phyloP scores from a whole-genome alignment of 2,797 vertebrate species.

The Enteromius fasciolatus region DNA sequence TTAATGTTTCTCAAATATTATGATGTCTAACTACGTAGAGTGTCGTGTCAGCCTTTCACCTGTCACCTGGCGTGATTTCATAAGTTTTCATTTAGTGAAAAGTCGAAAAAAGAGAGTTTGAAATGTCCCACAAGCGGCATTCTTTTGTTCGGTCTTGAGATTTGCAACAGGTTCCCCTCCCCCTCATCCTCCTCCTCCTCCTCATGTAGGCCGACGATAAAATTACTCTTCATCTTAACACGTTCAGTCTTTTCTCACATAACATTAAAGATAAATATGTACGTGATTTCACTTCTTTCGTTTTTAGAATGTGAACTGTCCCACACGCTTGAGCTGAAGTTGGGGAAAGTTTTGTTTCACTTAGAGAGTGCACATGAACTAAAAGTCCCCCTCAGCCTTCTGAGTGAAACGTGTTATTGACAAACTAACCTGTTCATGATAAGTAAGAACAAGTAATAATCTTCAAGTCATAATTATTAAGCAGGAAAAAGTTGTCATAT shows the following conservation, averaged over 20 bases:
- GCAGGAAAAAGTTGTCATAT: not conserved
- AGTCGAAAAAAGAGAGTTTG: conserved; percentile 65
- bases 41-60: not conserved
- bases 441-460: not conserved
- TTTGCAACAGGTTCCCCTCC: conserved; percentile 85
- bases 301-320: not conserved
- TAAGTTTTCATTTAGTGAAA: not conserved
- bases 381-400: not conserved
- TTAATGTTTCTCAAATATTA: conserved; percentile 16
- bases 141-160: conserved; percentile 87
- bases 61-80: not conserved
- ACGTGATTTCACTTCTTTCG: conserved; percentile 40
- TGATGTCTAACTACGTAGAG: not conserved
- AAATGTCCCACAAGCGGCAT: conserved; percentile 67
- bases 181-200: conserved; percentile 51
- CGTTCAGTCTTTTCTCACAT: conserved; percentile 16
- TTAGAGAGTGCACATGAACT: not conserved
- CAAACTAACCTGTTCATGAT: conserved; percentile 20
- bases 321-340: conserved; percentile 4
- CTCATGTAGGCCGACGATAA: conserved; percentile 59
- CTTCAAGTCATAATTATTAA: not conserved
- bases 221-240: conserved; percentile 64
- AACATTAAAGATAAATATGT: conserved; percentile 17
- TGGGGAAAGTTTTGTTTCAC: conserved; percentile 42
- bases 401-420: not conserved